Percentiles rank a stretch among this genome's conserved stretches.
phyloP scores from a whole-genome alignment of 2,113 vertebrate species.

The Antechinus stuartii region DNA sequence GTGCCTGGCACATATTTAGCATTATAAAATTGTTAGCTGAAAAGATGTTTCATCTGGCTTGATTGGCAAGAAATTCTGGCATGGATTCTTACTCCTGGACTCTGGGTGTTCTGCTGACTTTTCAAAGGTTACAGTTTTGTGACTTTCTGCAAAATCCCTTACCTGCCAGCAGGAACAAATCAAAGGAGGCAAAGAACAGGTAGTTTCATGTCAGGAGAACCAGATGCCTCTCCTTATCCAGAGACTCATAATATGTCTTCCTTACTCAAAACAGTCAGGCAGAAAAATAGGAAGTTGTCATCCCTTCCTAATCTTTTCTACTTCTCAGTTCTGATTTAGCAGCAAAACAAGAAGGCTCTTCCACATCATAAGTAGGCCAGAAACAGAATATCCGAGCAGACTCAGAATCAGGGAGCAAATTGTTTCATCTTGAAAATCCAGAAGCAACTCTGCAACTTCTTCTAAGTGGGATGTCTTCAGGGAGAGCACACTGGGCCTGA shows the following conservation, averaged over 20 bases:
- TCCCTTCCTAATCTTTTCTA: neutral
- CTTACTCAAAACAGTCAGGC: neutral
- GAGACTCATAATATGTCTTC: neutral
- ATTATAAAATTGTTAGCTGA: neutral
- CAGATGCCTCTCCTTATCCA: neutral
- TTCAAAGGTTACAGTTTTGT: neutral
- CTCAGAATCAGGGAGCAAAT: neutral
- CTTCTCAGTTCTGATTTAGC: neutral
- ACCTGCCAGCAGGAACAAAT: neutral
- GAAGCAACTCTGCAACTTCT: neutral
- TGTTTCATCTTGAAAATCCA: neutral
- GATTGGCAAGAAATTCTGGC: neutral
- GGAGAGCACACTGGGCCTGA: neutral
- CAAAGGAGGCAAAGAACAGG: neutral
- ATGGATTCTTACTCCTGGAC: neutral
- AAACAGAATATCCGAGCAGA: neutral
- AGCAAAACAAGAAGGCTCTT: neutral
- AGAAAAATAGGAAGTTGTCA: neutral
- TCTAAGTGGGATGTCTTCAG: neutral
- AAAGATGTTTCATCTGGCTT: neutral
- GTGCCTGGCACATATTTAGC: neutral
- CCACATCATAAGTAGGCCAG: neutral
- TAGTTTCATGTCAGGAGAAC: neutral
- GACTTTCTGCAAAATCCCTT: neutral
- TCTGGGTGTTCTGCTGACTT: neutral